Base-by-base conservation (phyloP, 2,888 invertebrate genomes). In the Drosophila vallismaia region DNA sequence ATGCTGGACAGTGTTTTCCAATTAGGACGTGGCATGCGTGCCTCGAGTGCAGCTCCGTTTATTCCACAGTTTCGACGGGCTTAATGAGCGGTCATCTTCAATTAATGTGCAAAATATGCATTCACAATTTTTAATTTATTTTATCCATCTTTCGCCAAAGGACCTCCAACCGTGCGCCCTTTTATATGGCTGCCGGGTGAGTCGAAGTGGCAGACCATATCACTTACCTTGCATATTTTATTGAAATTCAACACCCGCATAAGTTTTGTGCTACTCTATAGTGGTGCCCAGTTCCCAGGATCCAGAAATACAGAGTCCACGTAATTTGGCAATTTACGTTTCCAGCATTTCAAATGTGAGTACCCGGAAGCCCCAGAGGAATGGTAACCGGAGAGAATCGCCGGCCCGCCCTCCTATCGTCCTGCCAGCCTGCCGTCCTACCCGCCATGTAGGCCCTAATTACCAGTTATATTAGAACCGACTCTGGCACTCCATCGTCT, bases 231-330 rank as follows among this genome's bases (percentile, higher is more conserved):
- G 79, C 82, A 88, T 84, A 86, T 86, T 86, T 84, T 84, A 88
- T 88, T 86, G 76, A 88, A 88, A 84, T 84, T 75, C 88, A 78
- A 75, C 78, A 75, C 85, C 81, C 78, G 52, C 75, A 66, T 78
- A 71, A 79, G 77, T 84, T 84, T 88, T 77, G 72, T 75, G 71
- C 88, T 86, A 74, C 88, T 71, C 52, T 0, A 10, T 4, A 44
- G 9, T 24, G 14, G 66, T 58, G 38, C 74, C 12, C 36, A 5
- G 44, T 29, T 28, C 4, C 14, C 14, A 19, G 19, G 7, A 14
- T 14, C 8, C 40, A 14, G 14, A 19, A 19, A 8, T 19, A 19
- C 53, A 72, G 66, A 75, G 73, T 80, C 78, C 85, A 84, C 75
- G 82, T 86, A 84, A 87, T 77, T 83, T 77, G 64, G 71, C 64